A percentile compares a stretch with the other conserved stretches of the same genome.
Conservation (phyloP, 1,140 invertebrate species). For the Nephotettix cincticeps region DNA sequence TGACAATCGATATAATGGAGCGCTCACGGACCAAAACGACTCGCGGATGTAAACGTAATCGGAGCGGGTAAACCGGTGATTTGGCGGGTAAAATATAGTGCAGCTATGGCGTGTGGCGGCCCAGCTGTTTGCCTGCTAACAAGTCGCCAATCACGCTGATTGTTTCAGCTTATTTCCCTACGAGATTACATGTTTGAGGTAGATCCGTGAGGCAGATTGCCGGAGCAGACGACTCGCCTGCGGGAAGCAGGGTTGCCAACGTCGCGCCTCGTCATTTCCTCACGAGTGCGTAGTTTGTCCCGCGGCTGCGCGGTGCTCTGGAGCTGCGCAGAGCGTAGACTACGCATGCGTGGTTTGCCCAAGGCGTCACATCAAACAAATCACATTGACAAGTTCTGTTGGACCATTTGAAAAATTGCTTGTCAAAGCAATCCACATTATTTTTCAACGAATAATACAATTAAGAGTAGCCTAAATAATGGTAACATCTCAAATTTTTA, state of each 20-base stretch:
- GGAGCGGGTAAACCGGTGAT: conserved; percentile 4
- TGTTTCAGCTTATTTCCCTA: conserved; percentile 12
- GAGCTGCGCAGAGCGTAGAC: no score
- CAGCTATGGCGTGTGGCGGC: neutral
- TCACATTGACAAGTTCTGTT: no score
- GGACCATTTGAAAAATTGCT: no score
- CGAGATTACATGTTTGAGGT: conserved; percentile 12
- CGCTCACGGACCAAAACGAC: neutral
- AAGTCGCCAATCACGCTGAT: conserved; percentile 9
- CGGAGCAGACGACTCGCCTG: neutral
- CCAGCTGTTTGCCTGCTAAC: conserved; percentile 9
- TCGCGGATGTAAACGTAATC: neutral
- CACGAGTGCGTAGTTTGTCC: neutral
- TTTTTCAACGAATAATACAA: no score
- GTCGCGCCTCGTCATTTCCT: neutral
- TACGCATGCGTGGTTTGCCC: no score
- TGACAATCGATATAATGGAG: no score
- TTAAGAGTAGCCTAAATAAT: no score
- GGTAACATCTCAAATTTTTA: no score
- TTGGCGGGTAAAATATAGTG: conserved; percentile 1
- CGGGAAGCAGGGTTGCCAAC: neutral
- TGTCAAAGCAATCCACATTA: no score
- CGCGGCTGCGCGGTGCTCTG: neutral
- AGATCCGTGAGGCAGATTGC: conserved; percentile 11
- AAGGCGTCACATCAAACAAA: no score